Evolutionary conservation across 2,888 invertebrate genomes (phyloP).

Genomic region (Sceliomorpha sp.): DNA sequence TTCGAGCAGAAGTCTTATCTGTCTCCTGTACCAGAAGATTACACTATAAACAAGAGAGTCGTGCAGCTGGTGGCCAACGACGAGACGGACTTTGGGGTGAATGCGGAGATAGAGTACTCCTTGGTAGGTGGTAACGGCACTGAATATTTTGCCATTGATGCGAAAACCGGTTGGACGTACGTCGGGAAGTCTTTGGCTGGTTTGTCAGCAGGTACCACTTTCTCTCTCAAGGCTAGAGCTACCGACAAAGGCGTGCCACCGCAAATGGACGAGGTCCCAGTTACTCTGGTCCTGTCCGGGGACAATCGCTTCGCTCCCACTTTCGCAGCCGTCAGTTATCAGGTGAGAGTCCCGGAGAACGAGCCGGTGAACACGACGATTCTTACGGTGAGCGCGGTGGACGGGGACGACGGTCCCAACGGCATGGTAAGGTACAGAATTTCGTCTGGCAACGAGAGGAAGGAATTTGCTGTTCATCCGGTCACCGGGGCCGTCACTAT

Average conservation of each 20-base stretch:
- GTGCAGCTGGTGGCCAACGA: slow-evolving; percentile 88
- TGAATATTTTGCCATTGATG: slow-evolving; percentile 87
- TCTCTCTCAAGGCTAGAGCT: slow-evolving; percentile 85
- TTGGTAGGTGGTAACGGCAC: slow-evolving; percentile 89
- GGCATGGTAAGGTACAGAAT: slow-evolving; percentile 93
- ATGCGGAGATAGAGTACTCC: slow-evolving; percentile 92
- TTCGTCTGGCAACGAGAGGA: slow-evolving; percentile 91
- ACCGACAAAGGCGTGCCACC: slow-evolving; percentile 94
- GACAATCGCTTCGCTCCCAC: slow-evolving; percentile 90
- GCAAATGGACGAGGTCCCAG: slow-evolving; percentile 87
- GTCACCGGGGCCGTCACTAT: slow-evolving; percentile 90
- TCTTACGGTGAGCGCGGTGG: slow-evolving; percentile 90
- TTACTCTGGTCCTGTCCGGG: slow-evolving; percentile 90
- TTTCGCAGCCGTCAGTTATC: slow-evolving; percentile 91
- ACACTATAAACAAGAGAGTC: slow-evolving; percentile 86
- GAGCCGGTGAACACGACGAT: slow-evolving; percentile 93
- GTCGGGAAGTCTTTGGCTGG: slow-evolving; percentile 85
- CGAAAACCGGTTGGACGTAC: slow-evolving; percentile 90
- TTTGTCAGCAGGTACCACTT: slow-evolving; percentile 83
- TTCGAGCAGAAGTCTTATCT: slow-evolving; percentile 89
- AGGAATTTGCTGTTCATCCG: slow-evolving; percentile 90
- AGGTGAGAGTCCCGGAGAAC: slow-evolving; percentile 95
- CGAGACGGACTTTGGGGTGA: slow-evolving; percentile 90
- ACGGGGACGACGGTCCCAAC: slow-evolving; percentile 93
- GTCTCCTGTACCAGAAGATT: slow-evolving; percentile 90